Evolutionary conservation across 2,888 invertebrate species (phyloP).

Genomic region (Trichogramma dendrolimi): DNA sequence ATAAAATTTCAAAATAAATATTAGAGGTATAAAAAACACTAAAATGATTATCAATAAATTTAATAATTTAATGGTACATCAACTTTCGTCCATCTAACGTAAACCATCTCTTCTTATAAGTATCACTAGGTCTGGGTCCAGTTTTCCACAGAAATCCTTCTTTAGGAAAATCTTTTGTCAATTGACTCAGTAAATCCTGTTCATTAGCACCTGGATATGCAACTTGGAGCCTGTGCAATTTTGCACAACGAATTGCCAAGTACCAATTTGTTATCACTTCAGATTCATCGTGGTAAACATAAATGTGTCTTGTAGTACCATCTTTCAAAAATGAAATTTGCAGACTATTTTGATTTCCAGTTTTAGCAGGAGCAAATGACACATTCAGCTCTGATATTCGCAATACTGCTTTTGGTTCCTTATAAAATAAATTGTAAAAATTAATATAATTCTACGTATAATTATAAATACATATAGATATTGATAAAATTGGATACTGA

Average conservation of each 20-base stretch:
- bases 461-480: neutral
- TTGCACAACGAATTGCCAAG: conserved; percentile 77
- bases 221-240: conserved; percentile 75
- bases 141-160: conserved; percentile 90
- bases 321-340: conserved; percentile 83
- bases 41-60: conserved; percentile 5
- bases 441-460: conserved; percentile 5
- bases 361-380: conserved; percentile 78
- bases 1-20: conserved; percentile 1
- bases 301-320: conserved; percentile 81
- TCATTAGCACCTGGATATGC: conserved; percentile 77
- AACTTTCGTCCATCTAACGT: conserved; percentile 82
- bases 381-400: conserved; percentile 79
- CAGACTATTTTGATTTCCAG: conserved; percentile 73
- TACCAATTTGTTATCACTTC: conserved; percentile 85
- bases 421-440: conserved; percentile 36
- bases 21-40: conserved; percentile 3
- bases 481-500: conserved; percentile 23
- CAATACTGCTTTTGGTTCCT: conserved; percentile 78
- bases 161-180: conserved; percentile 77
- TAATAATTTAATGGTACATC: conserved; percentile 69
- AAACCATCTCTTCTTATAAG: conserved; percentile 83
- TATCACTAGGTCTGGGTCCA: conserved; percentile 75
- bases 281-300: conserved; percentile 80
- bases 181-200: conserved; percentile 65